phyloP scores from a whole-genome alignment of 2,888 invertebrate species.

The Mesoligia furuncula region DNA sequence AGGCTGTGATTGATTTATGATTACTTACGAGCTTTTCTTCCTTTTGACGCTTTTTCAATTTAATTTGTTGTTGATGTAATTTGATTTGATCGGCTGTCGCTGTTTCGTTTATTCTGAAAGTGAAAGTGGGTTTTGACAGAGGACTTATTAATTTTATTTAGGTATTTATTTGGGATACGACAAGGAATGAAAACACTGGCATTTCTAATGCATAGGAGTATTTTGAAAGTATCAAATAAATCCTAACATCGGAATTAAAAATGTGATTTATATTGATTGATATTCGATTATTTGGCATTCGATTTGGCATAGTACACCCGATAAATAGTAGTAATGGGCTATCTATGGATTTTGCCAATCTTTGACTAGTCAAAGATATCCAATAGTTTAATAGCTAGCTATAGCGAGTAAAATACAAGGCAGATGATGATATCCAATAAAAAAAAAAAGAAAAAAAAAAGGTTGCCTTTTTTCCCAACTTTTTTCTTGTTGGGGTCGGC shows the following conservation, averaged over 20 bases:
- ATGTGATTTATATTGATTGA: too few species aligned
- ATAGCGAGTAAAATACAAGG: too few species aligned
- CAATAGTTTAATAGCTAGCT: too few species aligned
- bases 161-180: not conserved
- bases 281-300: too few species aligned
- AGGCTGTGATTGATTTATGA: constrained; percentile 46
- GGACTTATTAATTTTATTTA: not conserved
- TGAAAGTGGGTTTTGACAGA: not conserved
- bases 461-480: too few species aligned
- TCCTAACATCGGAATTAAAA: not conserved
- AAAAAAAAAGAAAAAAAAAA: too few species aligned
- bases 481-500: too few species aligned
- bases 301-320: too few species aligned
- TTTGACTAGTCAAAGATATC: too few species aligned
- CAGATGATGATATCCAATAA: too few species aligned
- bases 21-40: not conserved
- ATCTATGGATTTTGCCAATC: too few species aligned
- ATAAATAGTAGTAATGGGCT: too few species aligned
- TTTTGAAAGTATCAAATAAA: not conserved
- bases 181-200: not conserved
- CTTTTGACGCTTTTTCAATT: constrained; percentile 26
- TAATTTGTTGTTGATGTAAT: constrained; percentile 28
- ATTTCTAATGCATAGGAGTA: not conserved
- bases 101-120: constrained; percentile 3
- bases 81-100: constrained; percentile 4